phyloP scores from a whole-genome alignment of 2,797 vertebrate species.

The Chloroceryle inda region DNA sequence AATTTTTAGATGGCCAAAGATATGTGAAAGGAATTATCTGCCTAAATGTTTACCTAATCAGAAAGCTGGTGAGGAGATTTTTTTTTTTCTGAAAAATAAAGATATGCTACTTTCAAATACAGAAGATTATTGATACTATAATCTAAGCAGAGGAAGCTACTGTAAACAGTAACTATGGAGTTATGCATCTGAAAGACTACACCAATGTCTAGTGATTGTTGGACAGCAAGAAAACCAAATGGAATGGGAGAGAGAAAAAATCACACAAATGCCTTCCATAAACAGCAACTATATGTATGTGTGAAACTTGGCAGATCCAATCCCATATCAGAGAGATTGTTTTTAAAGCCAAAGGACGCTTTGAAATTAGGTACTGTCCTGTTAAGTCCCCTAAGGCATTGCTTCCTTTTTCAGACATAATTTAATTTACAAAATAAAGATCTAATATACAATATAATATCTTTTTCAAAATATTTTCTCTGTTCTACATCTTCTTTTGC shows the following conservation, averaged over 20 bases:
- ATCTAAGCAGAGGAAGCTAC: not conserved
- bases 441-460: not conserved
- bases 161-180: constrained; percentile 26
- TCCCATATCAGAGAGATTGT: not conserved
- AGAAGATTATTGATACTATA: not conserved
- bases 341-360: not conserved
- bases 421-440: not conserved
- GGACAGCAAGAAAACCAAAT: not conserved
- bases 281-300: not conserved
- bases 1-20: not conserved
- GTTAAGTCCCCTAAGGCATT: not conserved
- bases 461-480: not conserved
- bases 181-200: not conserved
- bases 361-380: not conserved
- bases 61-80: not conserved
- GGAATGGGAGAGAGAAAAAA: not conserved
- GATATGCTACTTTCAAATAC: not conserved
- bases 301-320: not conserved
- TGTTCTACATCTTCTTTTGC: not conserved
- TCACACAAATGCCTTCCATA: not conserved
- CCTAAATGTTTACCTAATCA: not conserved
- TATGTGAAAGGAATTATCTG: not conserved
- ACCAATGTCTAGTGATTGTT: not conserved
- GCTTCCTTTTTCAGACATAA: not conserved
- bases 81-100: not conserved